These are phyloP conservation scores for Bombus pyrosoma DNA, from an alignment of 1,140 invertebrate genomes.

Conservation along the genomic window DNA sequence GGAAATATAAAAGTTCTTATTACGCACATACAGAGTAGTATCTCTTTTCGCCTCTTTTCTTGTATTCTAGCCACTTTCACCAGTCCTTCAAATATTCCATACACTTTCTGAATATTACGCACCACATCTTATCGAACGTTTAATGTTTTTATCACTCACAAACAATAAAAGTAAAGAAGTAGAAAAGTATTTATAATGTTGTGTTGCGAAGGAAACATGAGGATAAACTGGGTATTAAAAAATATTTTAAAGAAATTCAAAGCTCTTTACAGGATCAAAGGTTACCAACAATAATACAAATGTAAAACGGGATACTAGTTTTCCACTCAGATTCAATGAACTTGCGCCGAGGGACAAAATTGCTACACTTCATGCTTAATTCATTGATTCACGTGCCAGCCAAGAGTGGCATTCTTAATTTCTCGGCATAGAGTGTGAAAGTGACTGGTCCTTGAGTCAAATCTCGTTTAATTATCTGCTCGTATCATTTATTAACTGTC, in stretches of 20 bases:
- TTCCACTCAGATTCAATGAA: not conserved
- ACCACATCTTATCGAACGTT: not conserved
- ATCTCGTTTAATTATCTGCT: not conserved
- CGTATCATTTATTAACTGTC: not conserved
- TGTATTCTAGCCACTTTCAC: not conserved
- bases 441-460: constrained; percentile 13
- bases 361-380: constrained; percentile 43
- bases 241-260: not conserved
- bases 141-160: not conserved
- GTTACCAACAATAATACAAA: too few relatives aligned
- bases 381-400: constrained; percentile 10
- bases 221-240: not conserved
- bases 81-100: not conserved
- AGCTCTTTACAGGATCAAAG: not conserved
- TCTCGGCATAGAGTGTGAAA: constrained; percentile 32
- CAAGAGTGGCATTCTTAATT: constrained; percentile 27
- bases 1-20: constrained; percentile 16
- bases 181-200: not conserved
- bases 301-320: not conserved
- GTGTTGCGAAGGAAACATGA: too few relatives aligned
- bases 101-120: not conserved
- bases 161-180: not conserved
- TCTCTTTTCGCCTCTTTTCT: not conserved
- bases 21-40: not conserved
- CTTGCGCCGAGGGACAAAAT: not conserved